Evolutionary conservation across 2,888 invertebrate genomes (phyloP).

Genomic region (Drosophila maculinotata): DNA sequence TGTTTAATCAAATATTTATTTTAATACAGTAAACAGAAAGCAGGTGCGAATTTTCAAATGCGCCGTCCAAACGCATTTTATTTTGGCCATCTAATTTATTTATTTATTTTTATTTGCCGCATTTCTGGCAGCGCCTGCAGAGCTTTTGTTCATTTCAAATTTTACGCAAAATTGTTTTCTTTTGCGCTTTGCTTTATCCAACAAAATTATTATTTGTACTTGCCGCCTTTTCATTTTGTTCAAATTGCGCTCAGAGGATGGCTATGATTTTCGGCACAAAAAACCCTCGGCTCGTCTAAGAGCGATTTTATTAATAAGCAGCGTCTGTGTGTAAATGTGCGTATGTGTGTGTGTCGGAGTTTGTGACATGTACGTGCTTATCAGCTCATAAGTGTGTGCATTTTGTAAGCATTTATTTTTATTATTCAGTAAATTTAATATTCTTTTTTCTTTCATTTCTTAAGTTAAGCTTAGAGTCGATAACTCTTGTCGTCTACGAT

Average conservation of each 20-base stretch:
- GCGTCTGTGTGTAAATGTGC: not conserved
- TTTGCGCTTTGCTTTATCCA: conserved; percentile 7
- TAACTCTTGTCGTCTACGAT: too few species aligned
- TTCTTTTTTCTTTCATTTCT: not conserved
- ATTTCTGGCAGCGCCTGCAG: conserved; percentile 22
- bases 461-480: not conserved
- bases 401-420: conserved; percentile 8
- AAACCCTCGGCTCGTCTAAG: not conserved
- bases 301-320: conserved; percentile 53
- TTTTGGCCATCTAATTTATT: conserved; percentile 37
- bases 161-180: conserved; percentile 19
- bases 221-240: conserved; percentile 30
- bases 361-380: conserved; percentile 38
- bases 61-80: conserved; percentile 26
- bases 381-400: conserved; percentile 40
- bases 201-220: conserved; percentile 5
- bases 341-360: conserved; percentile 2
- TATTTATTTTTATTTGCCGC: conserved; percentile 60
- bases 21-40: conserved; percentile 39
- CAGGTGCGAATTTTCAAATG: conserved; percentile 70
- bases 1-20: conserved; percentile 72
- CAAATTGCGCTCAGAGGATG: conserved; percentile 39
- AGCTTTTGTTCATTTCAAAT: conserved; percentile 29
- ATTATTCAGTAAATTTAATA: too few species aligned
- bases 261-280: conserved; percentile 43